phyloP scores from a whole-genome alignment of 2,113 vertebrate species.

The Electrona antarctica region DNA sequence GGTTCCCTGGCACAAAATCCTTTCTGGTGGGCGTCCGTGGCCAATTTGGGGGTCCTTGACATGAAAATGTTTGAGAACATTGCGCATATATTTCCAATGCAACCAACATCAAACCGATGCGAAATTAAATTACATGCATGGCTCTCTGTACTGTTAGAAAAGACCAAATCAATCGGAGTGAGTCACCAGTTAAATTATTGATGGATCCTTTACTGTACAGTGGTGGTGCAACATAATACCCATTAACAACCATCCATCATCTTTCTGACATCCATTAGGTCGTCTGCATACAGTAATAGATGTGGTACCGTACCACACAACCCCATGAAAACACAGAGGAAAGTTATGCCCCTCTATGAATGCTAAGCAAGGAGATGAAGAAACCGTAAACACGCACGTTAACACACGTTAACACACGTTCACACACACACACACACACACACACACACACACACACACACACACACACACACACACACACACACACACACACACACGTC shows the following conservation, averaged over 20 bases:
- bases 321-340: background rate
- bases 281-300: background rate
- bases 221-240: background rate
- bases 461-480: slow-evolving; percentile 18
- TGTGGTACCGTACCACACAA: background rate
- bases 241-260: background rate
- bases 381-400: slow-evolving; percentile 39
- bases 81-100: no score
- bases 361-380: slow-evolving; percentile 13
- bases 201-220: background rate
- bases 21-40: no score
- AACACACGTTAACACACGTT: slow-evolving; percentile 38
- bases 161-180: background rate
- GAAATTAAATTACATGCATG: no score
- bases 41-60: no score
- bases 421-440: slow-evolving; percentile 6
- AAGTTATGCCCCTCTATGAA: background rate
- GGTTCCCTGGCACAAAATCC: no score
- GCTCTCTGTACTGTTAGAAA: no score
- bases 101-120: no score
- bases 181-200: background rate
- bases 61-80: no score
- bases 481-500: slow-evolving; percentile 5
- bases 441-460: slow-evolving; percentile 35
- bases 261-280: background rate